A percentile compares a stretch with the other conserved stretches of the same genome.
phyloP scores from a whole-genome alignment of 2,888 invertebrate genomes.

The Polydesmus complanatus region DNA sequence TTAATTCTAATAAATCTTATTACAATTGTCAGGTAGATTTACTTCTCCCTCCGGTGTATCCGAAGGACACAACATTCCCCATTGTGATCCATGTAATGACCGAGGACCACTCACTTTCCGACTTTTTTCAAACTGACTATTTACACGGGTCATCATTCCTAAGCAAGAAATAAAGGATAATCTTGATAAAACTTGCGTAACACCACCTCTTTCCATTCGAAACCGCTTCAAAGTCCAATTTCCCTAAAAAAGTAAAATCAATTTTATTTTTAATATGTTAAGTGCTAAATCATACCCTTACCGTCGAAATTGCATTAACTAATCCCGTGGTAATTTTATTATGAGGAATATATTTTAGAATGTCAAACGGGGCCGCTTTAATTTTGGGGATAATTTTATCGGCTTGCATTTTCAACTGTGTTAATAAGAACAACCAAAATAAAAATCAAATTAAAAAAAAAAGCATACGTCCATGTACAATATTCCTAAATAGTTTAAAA shows the following conservation, averaged over 20 bases:
- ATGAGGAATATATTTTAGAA: constrained; percentile 88
- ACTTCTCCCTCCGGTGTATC: constrained; percentile 98
- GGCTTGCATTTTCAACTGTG: constrained; percentile 68
- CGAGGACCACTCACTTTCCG: constrained; percentile 96
- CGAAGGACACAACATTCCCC: constrained; percentile 98
- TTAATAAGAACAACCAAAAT: not conserved
- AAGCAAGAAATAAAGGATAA: constrained; percentile 93
- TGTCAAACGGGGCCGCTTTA: constrained; percentile 90
- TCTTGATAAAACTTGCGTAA: constrained; percentile 89
- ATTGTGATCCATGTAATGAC: constrained; percentile 90
- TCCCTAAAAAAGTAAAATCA: constrained; percentile 42
- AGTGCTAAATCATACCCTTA: no score
- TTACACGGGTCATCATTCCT: constrained; percentile 99
- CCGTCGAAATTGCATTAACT: constrained; percentile 88
- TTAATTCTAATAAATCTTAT: no score
- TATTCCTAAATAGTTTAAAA: no score
- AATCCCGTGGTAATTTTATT: constrained; percentile 88
- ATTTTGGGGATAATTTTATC: constrained; percentile 88
- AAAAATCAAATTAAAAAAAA: not conserved
- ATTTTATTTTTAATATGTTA: not conserved
- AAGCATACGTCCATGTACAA: no score
- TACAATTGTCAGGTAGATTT: no score
- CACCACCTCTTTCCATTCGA: constrained; percentile 95
- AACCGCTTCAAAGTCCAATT: constrained; percentile 99
- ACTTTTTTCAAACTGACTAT: constrained; percentile 98